phyloP scores from a whole-genome alignment of 2,888 invertebrate genomes.

The Mantis religiosa region DNA sequence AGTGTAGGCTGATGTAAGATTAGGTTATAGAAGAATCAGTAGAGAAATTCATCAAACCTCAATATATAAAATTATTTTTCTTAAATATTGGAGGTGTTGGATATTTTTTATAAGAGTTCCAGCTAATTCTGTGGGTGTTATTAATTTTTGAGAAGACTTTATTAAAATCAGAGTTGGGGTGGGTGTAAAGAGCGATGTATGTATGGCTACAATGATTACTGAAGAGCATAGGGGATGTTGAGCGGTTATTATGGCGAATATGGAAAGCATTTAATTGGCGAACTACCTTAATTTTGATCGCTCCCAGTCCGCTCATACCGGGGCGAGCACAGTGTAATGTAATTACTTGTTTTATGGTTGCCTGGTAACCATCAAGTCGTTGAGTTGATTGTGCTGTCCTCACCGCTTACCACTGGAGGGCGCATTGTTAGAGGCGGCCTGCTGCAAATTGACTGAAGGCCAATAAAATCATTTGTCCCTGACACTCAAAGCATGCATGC shows the following conservation, averaged over 20 bases:
- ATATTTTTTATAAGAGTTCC: too few relatives aligned
- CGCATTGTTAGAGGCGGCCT: not conserved
- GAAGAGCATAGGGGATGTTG: not conserved
- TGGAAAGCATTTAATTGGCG: constrained; percentile 9
- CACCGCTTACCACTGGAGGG: not conserved
- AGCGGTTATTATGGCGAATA: constrained; percentile 3
- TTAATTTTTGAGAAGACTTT: too few relatives aligned
- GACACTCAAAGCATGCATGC: constrained; percentile 3
- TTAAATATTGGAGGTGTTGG: too few relatives aligned
- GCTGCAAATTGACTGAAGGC: constrained; percentile 11
- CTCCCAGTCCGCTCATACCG: not conserved
- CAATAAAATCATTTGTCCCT: constrained; percentile 13
- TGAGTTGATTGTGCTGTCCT: constrained; percentile 4
- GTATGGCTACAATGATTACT: not conserved
- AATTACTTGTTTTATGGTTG: constrained; percentile 17
- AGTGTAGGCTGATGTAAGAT: too few relatives aligned
- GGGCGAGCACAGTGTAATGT: not conserved
- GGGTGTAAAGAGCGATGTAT: not conserved
- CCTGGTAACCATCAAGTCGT: constrained; percentile 14
- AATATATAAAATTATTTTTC: too few relatives aligned
- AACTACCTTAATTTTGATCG: constrained; percentile 9
- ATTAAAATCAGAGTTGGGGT: too few relatives aligned
- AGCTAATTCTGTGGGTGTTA: too few relatives aligned
- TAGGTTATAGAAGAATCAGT: too few relatives aligned
- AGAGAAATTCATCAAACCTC: too few relatives aligned